These are phyloP conservation scores for Atta texana DNA, from an alignment of 1,140 invertebrate genomes.

Conservation along the genomic window DNA sequence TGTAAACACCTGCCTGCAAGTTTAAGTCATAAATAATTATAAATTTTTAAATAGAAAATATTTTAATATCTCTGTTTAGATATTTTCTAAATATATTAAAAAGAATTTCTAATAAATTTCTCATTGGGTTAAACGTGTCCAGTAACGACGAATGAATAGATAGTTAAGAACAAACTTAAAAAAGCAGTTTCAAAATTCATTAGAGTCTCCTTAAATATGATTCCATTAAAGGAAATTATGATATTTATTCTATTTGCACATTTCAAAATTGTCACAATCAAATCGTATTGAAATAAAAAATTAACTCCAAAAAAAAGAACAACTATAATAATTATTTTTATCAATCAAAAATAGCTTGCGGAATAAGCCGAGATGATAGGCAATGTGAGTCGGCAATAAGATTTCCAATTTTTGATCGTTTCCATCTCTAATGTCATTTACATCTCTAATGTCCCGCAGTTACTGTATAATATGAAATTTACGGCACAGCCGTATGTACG, in stretches of 20 bases:
- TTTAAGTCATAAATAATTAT: conserved; percentile 33
- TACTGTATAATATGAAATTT: neutral
- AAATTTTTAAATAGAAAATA: conserved; percentile 28
- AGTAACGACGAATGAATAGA: neutral
- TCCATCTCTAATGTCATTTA: neutral
- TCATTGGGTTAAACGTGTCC: conserved; percentile 2
- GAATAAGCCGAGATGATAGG: neutral
- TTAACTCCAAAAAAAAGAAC: neutral
- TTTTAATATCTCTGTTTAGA: conserved; percentile 6
- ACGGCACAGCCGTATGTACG: neutral
- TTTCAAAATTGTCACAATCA: neutral
- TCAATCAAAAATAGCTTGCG: neutral
- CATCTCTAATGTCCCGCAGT: neutral
- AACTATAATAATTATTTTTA: neutral
- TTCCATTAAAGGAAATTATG: neutral
- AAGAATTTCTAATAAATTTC: conserved; percentile 38
- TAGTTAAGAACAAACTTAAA: neutral
- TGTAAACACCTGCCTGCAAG: conserved; percentile 49
- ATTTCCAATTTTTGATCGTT: neutral
- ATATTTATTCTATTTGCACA: neutral
- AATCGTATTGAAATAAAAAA: neutral
- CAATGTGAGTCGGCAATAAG: neutral
- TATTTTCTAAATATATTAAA: conserved; percentile 41
- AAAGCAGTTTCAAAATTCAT: neutral
- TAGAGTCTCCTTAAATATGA: neutral